phyloP scores from a whole-genome alignment of 2,113 vertebrate genomes.

The Dipodomys merriami region DNA sequence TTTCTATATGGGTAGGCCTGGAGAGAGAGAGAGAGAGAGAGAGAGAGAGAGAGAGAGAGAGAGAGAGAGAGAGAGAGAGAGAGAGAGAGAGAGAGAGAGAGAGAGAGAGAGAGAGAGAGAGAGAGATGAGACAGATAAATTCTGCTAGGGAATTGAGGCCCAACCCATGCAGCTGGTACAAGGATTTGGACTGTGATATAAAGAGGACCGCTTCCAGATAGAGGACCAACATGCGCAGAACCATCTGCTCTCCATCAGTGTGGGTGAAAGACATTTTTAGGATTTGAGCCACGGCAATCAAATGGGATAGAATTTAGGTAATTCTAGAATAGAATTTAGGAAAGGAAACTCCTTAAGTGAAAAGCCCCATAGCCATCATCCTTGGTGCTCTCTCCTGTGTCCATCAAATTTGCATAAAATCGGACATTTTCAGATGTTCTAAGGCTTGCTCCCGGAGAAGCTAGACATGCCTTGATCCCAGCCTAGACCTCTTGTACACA shows the following conservation, averaged over 20 bases:
- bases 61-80: no score
- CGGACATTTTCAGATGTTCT: not conserved
- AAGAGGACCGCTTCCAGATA: not conserved
- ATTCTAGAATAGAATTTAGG: not conserved
- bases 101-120: not conserved
- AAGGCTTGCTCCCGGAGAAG: not conserved
- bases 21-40: no score
- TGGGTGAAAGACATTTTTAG: not conserved
- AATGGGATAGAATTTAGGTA: not conserved
- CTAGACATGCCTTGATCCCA: not conserved
- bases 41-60: no score
- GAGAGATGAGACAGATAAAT: not conserved
- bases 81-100: not conserved
- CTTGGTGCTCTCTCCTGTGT: not conserved
- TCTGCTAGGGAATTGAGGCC: not conserved
- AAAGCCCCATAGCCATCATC: not conserved
- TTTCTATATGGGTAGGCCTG: not conserved
- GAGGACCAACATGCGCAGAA: not conserved
- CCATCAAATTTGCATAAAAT: not conserved
- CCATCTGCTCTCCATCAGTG: not conserved
- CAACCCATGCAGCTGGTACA: not conserved
- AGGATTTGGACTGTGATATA: not conserved
- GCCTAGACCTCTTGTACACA: not conserved
- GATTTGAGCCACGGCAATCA: not conserved
- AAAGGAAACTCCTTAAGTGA: not conserved